Percentiles rank a stretch among this genome's conserved stretches.
phyloP scores from a whole-genome alignment of 2,888 invertebrate genomes.

The Campoplex nolae region DNA sequence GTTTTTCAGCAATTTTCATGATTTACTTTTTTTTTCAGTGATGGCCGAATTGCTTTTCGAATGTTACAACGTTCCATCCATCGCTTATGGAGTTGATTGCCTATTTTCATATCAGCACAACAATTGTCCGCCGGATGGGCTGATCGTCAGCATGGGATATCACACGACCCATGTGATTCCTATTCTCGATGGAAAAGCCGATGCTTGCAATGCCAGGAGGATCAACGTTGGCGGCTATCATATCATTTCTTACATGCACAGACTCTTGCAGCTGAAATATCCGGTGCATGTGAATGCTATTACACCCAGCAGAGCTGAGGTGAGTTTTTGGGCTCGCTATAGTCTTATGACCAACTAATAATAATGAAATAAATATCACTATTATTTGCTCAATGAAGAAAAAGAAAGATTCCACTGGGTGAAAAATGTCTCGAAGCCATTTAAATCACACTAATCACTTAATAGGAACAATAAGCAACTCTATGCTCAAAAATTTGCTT shows the following conservation, averaged over 20 bases:
- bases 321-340: slow-evolving; percentile 72
- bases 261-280: slow-evolving; percentile 96
- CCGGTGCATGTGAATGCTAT: slow-evolving; percentile 96
- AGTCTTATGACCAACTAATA: background rate
- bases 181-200: slow-evolving; percentile 89
- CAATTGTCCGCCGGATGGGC: slow-evolving; percentile 87
- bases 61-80: slow-evolving; percentile 94
- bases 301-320: slow-evolving; percentile 94
- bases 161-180: slow-evolving; percentile 96
- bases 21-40: slow-evolving; percentile 86
- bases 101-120: slow-evolving; percentile 90
- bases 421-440: background rate
- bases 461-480: background rate
- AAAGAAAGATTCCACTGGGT: background rate
- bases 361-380: background rate
- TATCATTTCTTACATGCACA: slow-evolving; percentile 93
- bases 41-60: slow-evolving; percentile 98
- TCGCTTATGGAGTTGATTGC: slow-evolving; percentile 95
- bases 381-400: background rate
- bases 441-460: background rate
- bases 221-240: slow-evolving; percentile 96
- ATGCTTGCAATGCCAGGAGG: slow-evolving; percentile 90
- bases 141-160: slow-evolving; percentile 94
- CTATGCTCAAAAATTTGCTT: background rate
- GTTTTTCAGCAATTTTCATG: background rate